These are phyloP conservation scores for Aphyosemion australe DNA, from an alignment of 2,113 vertebrate genomes.

Conservation along the genomic window DNA sequence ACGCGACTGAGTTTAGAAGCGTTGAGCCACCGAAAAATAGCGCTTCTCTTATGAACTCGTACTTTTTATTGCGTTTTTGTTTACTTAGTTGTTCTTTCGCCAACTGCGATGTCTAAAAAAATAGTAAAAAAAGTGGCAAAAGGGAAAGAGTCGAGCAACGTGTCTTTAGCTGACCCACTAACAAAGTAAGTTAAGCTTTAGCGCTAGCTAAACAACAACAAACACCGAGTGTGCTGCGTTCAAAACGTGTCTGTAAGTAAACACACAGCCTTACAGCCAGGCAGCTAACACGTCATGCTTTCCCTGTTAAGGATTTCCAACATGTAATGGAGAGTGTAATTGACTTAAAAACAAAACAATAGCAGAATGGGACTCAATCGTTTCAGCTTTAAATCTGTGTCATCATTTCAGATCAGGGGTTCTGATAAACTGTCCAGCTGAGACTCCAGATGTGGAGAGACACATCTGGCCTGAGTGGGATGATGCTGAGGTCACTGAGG, in stretches of 20 bases:
- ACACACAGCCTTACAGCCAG: too few species aligned
- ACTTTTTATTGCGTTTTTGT: not conserved
- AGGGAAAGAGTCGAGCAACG: too few species aligned
- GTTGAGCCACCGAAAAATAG: not conserved
- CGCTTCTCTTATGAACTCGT: too few species aligned
- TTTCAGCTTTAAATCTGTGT: not conserved
- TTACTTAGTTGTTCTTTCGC: not conserved
- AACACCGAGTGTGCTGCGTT: too few species aligned
- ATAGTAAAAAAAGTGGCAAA: too few species aligned
- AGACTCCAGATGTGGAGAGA: constrained; percentile 57
- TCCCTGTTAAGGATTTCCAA: too few species aligned
- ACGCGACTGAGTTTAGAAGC: too few species aligned
- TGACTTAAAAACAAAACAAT: too few species aligned
- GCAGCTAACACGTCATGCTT: too few species aligned
- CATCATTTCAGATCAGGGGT: constrained; percentile 60
- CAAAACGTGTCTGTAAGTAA: too few species aligned
- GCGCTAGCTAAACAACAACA: constrained; percentile 11
- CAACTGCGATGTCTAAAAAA: constrained; percentile 74
- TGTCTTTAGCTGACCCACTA: constrained; percentile 68
- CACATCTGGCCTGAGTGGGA: constrained; percentile 92
- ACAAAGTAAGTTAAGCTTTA: constrained; percentile 78
- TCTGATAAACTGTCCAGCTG: constrained; percentile 22
- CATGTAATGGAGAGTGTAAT: too few species aligned
- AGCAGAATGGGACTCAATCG: too few species aligned
- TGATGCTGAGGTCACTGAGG: constrained; percentile 86